Evolutionary conservation across 1,140 invertebrate species (phyloP).

Genomic region (Orchestia grillus): DNA sequence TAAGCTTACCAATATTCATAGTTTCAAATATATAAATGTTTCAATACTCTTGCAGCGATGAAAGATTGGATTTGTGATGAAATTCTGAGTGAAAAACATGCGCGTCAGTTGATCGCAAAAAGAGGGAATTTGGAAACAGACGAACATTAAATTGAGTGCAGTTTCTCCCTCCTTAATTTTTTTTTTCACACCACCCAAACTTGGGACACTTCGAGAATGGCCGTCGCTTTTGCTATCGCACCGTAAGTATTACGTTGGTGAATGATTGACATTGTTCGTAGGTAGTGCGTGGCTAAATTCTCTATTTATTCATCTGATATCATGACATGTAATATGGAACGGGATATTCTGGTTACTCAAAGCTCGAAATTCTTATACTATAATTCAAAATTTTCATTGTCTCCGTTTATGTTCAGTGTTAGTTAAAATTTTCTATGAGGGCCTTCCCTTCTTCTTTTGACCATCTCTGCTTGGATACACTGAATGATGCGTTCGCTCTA

Average conservation of each 20-base stretch:
- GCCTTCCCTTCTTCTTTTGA: too few species aligned
- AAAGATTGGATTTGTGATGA: not conserved
- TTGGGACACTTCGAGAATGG: conserved; percentile 1
- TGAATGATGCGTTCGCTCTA: too few species aligned
- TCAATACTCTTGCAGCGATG: not conserved
- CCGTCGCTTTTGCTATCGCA: conserved; percentile 36
- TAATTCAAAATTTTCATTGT: too few species aligned
- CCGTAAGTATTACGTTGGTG: conserved; percentile 5
- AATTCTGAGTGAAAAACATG: not conserved
- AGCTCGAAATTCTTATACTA: too few species aligned
- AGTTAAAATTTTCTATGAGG: too few species aligned
- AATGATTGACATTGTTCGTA: too few species aligned
- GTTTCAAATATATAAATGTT: not conserved
- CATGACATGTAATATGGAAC: too few species aligned
- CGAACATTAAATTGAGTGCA: not conserved
- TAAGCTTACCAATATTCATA: not conserved
- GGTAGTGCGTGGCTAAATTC: too few species aligned
- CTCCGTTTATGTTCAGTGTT: too few species aligned
- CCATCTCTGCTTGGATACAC: too few species aligned
- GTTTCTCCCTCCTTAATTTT: not conserved
- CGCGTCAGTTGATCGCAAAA: not conserved
- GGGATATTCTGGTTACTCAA: too few species aligned
- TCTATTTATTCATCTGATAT: too few species aligned
- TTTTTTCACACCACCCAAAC: not conserved
- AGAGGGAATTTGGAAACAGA: not conserved